Evolutionary conservation across 92 coral and sea anemone species (phyloP), one percentile per base, ranked within the genome.

Genomic region (Siderastrea radians): DNA sequence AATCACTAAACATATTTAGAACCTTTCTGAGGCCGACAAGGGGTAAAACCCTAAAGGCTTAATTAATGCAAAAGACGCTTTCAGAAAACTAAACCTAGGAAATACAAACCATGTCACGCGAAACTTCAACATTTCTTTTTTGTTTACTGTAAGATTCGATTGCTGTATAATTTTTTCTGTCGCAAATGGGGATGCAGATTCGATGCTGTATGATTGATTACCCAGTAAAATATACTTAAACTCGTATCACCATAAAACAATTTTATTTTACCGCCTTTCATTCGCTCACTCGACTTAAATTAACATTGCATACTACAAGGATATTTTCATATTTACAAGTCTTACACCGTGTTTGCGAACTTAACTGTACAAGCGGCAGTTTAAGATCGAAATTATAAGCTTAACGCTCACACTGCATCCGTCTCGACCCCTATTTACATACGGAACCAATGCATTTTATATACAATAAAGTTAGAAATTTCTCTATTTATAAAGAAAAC

Each of bases 401-500:
- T 81, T 81, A 68, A 13, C 53, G 16, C 55, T 17, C 38, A 54
- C 78, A 74, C 44, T 74, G 78, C 63, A 74, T 49, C 38, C 38
- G 38, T 26, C 78, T n/a, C 13, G 19, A 57, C 44, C 16, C 26
- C 14, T 74, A 74, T 74, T 74, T 74, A 74, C 78, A 74, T 0
- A 74, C 17, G 49, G 15, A 74, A 54, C 78, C 58, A 4, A 48
- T 15, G 55, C 26, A 48, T 6, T 50, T 74, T 19, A 53, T 26
- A 26, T 10, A 71, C 70, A 84, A 45, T 62, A 60, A 74, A 74
- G 73, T 51, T 49, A 84, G 58, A 19, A 83, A 73, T 50, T 84
- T 82, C 45, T 8, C 64, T 84, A 84, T 74, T 73, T 84, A 84
- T 81, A 84, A 72, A 83, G 80, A 66, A 73, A 84, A 74, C 64